Conservation (phyloP, 2,888 invertebrate species). For the Adelphocoris suturalis region DNA sequence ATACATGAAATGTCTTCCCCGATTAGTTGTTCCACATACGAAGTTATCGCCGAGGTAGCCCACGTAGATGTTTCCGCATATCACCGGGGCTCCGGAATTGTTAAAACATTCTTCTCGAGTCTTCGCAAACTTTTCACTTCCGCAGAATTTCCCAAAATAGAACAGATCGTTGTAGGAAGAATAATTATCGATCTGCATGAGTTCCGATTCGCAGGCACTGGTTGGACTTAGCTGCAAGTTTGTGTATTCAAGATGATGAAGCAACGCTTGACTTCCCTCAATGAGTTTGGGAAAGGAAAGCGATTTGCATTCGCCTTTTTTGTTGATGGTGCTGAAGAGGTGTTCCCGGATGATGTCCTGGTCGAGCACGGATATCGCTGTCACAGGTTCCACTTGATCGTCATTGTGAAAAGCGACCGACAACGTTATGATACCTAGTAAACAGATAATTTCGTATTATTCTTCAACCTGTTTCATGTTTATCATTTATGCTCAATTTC, state of each 20-base stretch:
- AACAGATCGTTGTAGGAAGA: not conserved
- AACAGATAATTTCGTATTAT: too few species aligned
- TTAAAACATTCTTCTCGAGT: constrained; percentile 28
- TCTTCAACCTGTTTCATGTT: too few species aligned
- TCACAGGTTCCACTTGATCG: not conserved
- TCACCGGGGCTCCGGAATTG: constrained; percentile 20
- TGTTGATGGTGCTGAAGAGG: not conserved
- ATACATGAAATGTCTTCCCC: constrained; percentile 31
- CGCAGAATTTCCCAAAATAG: constrained; percentile 38
- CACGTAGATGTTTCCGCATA: constrained; percentile 10
- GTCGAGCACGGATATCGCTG: not conserved
- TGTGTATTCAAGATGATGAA: not conserved
- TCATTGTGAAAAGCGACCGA: not conserved
- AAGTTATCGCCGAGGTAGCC: not conserved
- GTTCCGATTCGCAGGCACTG: not conserved
- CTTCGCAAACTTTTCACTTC: not conserved
- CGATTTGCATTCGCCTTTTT: not conserved
- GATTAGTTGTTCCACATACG: not conserved
- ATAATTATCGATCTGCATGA: not conserved
- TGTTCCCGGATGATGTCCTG: not conserved
- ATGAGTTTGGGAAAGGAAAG: not conserved
- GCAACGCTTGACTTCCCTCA: too few species aligned
- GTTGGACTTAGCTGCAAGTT: not conserved
- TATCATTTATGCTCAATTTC: too few species aligned
- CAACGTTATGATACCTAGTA: not conserved